Percentiles rank a stretch among this genome's conserved stretches.
Conservation (phyloP, 2,113 vertebrate species). For the Gobiocypris rarus region DNA sequence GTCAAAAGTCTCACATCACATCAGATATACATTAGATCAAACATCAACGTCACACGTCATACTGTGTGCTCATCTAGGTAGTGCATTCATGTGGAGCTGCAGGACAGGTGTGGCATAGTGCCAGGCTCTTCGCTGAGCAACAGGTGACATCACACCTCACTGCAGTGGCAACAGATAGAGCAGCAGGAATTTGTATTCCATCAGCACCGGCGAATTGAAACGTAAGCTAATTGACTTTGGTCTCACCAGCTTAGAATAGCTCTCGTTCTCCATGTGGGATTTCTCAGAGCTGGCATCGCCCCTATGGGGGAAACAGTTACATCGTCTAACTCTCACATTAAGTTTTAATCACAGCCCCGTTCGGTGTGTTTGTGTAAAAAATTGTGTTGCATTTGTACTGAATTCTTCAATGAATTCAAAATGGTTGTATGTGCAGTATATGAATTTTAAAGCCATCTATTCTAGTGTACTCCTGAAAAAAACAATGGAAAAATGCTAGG, state of each 20-base stretch:
- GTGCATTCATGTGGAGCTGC: neutral
- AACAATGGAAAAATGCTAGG: neutral
- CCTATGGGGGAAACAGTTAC: neutral
- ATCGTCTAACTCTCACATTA: conserved; percentile 29
- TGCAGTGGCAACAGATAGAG: conserved; percentile 46
- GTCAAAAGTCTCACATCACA: neutral
- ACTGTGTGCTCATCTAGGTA: neutral
- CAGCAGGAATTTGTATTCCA: conserved; percentile 55
- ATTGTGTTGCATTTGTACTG: neutral
- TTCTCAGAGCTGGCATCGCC: conserved; percentile 18
- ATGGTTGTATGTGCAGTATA: neutral
- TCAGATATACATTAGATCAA: neutral
- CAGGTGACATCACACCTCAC: conserved; percentile 54
- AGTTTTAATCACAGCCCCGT: conserved; percentile 29
- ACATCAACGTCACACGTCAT: neutral
- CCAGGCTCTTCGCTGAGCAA: conserved; percentile 39
- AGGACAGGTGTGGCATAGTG: neutral
- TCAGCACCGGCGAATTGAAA: conserved; percentile 50
- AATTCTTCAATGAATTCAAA: neutral
- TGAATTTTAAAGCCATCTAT: neutral
- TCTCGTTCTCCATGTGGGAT: conserved; percentile 12
- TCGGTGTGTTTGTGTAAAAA: neutral
- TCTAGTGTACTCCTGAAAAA: neutral
- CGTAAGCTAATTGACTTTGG: conserved; percentile 55
- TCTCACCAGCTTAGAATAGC: conserved; percentile 48